Conservation (phyloP, 2,888 invertebrate species). For the Pyrochroa serraticornis region DNA sequence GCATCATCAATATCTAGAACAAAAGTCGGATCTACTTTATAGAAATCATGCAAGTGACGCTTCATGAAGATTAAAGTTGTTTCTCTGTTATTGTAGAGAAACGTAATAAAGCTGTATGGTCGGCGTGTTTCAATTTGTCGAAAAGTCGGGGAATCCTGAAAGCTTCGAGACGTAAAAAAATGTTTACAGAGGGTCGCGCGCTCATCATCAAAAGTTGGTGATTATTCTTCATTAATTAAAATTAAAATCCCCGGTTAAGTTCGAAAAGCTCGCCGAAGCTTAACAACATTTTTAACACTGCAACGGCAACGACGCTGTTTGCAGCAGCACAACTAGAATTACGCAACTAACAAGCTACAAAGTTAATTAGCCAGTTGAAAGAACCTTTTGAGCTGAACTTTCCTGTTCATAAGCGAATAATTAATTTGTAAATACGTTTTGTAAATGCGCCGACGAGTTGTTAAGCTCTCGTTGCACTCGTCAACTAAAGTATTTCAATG, state of each 20-base stretch:
- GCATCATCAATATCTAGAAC: too few species aligned
- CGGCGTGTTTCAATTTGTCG: too few species aligned
- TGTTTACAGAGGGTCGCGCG: neutral
- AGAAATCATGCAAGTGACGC: too few species aligned
- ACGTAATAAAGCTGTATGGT: too few species aligned
- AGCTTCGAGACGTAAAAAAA: too few species aligned
- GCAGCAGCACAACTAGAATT: constrained; percentile 29
- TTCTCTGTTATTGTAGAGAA: too few species aligned
- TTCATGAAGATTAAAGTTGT: too few species aligned
- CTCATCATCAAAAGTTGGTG: constrained; percentile 11
- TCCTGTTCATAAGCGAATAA: constrained; percentile 29
- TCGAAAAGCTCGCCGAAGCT: constrained; percentile 26
- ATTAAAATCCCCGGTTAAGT: constrained; percentile 24
- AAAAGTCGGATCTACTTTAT: too few species aligned
- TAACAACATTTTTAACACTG: constrained; percentile 31
- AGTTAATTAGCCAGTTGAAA: constrained; percentile 38
- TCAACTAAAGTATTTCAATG: too few species aligned
- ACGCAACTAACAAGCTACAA: constrained; percentile 34
- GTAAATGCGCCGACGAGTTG: constrained; percentile 14
- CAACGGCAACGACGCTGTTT: too few species aligned
- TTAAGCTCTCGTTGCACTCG: neutral
- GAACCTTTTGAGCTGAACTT: constrained; percentile 35
- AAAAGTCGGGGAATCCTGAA: too few species aligned
- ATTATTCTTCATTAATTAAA: constrained; percentile 36
- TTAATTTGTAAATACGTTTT: constrained; percentile 30